phyloP scores from a whole-genome alignment of 2,888 invertebrate species.

The Drosophila kanekoi region DNA sequence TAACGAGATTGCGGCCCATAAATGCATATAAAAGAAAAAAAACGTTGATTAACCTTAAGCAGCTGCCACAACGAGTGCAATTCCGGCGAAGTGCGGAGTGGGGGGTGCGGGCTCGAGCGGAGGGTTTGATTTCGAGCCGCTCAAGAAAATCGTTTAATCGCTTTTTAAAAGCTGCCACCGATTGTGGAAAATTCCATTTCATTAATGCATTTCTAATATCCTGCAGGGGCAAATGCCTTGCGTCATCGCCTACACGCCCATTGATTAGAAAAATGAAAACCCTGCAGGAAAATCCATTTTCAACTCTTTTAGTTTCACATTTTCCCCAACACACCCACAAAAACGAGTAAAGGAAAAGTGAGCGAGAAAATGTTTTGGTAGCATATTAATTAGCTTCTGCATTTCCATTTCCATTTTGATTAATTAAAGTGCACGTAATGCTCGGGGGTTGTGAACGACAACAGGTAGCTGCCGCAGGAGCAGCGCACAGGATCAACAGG shows the following conservation, averaged over 20 bases:
- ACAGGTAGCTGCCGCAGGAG: conserved; percentile 17
- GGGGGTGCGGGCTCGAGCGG: background rate
- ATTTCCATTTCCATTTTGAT: conserved; percentile 56
- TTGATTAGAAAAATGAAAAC: conserved; percentile 17
- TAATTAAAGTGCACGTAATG: conserved; percentile 76
- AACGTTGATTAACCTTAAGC: conserved; percentile 63
- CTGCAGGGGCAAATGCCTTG: conserved; percentile 60
- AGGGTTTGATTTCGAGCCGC: background rate
- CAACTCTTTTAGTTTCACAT: conserved; percentile 36
- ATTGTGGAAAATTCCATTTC: conserved; percentile 8
- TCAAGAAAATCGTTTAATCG: conserved; percentile 53
- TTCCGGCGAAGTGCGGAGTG: conserved; percentile 3
- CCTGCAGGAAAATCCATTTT: conserved; percentile 18
- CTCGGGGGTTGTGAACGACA: conserved; percentile 14
- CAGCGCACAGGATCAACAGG: conserved; percentile 17
- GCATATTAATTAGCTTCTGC: conserved; percentile 74
- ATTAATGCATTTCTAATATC: conserved; percentile 77
- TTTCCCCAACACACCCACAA: conserved; percentile 27
- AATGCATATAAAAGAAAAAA: conserved; percentile 57
- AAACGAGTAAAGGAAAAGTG: background rate
- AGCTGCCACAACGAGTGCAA: conserved; percentile 50
- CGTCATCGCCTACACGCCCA: conserved; percentile 82
- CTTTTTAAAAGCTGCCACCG: conserved; percentile 71
- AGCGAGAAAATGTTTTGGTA: conserved; percentile 64
- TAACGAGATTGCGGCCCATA: conserved; percentile 68